phyloP scores from a whole-genome alignment of 2,113 vertebrate genomes.

The Oophaga pumilio region DNA sequence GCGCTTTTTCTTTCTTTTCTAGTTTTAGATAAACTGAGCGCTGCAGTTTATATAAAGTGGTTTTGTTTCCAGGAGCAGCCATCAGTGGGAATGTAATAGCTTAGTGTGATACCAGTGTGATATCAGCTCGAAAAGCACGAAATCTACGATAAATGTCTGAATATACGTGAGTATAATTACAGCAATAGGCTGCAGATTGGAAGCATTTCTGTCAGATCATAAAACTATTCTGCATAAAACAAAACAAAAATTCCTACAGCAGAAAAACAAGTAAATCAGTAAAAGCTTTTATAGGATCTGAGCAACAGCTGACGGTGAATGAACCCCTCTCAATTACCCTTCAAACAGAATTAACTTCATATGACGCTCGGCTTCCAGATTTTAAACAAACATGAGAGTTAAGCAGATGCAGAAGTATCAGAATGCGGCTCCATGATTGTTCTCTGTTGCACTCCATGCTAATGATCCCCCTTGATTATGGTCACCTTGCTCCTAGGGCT shows the following conservation, averaged over 20 bases:
- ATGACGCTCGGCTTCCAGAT: conserved; percentile 65
- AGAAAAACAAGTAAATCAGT: not conserved
- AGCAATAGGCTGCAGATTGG: not conserved
- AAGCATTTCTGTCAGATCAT: not conserved
- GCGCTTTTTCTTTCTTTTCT: too few species aligned
- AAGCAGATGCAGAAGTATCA: conserved; percentile 61
- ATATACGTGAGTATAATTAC: not conserved
- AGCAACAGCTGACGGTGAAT: conserved; percentile 65
- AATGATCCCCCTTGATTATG: conserved; percentile 53
- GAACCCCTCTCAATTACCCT: conserved; percentile 66
- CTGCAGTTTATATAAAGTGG: too few species aligned
- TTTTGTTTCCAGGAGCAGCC: not conserved
- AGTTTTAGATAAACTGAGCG: too few species aligned
- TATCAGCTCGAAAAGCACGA: too few species aligned
- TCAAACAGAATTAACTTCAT: conserved; percentile 69
- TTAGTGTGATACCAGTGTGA: too few species aligned
- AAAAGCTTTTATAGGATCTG: conserved; percentile 66
- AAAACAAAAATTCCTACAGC: conserved; percentile 30
- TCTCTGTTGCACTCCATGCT: conserved; percentile 39
- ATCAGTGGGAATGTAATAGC: not conserved
- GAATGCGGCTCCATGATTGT: conserved; percentile 14
- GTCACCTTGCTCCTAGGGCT: conserved; percentile 40
- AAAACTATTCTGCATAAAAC: not conserved
- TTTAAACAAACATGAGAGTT: conserved; percentile 65
- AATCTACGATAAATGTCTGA: not conserved